Conservation (phyloP, 2,113 vertebrate species). For the Tragulus kanchil region DNA sequence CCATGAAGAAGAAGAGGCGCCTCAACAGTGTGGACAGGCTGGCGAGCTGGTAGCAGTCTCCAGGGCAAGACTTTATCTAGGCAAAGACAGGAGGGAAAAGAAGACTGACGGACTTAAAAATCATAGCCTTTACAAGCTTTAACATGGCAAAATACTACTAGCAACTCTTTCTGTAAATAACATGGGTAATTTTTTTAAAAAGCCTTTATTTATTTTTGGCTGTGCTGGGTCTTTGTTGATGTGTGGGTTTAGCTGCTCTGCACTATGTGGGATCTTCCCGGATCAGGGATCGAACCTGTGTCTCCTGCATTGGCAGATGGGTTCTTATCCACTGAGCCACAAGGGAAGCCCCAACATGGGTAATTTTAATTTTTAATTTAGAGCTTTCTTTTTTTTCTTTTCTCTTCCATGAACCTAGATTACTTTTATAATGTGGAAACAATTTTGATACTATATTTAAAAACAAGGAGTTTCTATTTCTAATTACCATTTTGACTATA, state of each 20-base stretch:
- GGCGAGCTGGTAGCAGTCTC: slow-evolving; percentile 88
- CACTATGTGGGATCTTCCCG: no score
- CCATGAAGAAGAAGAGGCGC: slow-evolving; percentile 95
- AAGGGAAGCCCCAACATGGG: no score
- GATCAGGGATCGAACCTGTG: no score
- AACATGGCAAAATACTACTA: not conserved
- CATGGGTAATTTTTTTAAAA: not conserved
- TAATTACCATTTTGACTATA: not conserved
- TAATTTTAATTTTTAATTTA: slow-evolving; percentile 42
- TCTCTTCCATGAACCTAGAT: slow-evolving; percentile 7
- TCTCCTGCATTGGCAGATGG: no score
- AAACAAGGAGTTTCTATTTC: slow-evolving; percentile 6
- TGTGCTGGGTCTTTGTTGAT: no score
- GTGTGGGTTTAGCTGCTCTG: no score
- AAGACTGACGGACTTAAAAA: not conserved
- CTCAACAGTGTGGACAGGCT: slow-evolving; percentile 91
- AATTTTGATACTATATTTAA: not conserved
- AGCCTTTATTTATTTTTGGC: no score
- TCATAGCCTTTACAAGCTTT: not conserved
- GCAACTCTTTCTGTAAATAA: not conserved
- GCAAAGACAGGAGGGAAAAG: not conserved
- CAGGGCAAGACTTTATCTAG: slow-evolving; percentile 89
- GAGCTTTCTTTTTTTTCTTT: not conserved
- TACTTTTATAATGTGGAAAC: slow-evolving; percentile 39
- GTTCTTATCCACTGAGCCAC: no score